Evolutionary conservation across 2,888 invertebrate species (phyloP).

Genomic region (Chydorus sphaericus): DNA sequence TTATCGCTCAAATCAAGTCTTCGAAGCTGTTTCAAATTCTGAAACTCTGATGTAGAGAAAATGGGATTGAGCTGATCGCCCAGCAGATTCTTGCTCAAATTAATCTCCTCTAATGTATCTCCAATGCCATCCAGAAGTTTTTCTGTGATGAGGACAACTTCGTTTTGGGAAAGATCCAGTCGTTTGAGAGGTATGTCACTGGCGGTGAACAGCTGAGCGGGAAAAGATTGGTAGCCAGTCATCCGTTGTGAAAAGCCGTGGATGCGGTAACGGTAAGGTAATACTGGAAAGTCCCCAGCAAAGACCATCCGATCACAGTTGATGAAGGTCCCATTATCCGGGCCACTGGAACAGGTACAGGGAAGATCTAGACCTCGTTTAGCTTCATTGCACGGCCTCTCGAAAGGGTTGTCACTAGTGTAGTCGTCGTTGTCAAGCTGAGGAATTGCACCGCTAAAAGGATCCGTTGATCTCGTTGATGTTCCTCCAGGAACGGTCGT

Average conservation of each 20-base stretch:
- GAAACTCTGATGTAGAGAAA: constrained; percentile 72
- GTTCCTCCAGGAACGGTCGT: no score
- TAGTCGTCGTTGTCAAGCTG: neutral
- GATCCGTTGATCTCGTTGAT: neutral
- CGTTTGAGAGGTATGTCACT: constrained; percentile 55
- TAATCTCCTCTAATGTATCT: constrained; percentile 49
- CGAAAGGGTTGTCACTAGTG: neutral
- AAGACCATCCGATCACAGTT: constrained; percentile 74
- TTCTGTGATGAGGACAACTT: constrained; percentile 61
- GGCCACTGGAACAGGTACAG: constrained; percentile 39
- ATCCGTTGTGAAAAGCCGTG: constrained; percentile 61
- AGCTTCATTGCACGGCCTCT: constrained; percentile 1
- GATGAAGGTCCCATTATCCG: constrained; percentile 42
- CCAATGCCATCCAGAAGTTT: constrained; percentile 34
- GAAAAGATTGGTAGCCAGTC: constrained; percentile 65
- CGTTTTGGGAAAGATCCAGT: constrained; percentile 69
- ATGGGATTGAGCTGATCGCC: constrained; percentile 82
- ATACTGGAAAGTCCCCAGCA: constrained; percentile 54
- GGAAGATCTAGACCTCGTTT: constrained; percentile 45
- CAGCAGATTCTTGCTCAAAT: constrained; percentile 63
- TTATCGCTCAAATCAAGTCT: constrained; percentile 67
- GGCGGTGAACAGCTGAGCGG: constrained; percentile 53
- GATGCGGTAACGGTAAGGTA: constrained; percentile 65
- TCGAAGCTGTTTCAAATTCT: constrained; percentile 53
- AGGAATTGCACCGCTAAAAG: neutral